phyloP scores from a whole-genome alignment of 2,113 vertebrate genomes.

The Turdus rufiventris region DNA sequence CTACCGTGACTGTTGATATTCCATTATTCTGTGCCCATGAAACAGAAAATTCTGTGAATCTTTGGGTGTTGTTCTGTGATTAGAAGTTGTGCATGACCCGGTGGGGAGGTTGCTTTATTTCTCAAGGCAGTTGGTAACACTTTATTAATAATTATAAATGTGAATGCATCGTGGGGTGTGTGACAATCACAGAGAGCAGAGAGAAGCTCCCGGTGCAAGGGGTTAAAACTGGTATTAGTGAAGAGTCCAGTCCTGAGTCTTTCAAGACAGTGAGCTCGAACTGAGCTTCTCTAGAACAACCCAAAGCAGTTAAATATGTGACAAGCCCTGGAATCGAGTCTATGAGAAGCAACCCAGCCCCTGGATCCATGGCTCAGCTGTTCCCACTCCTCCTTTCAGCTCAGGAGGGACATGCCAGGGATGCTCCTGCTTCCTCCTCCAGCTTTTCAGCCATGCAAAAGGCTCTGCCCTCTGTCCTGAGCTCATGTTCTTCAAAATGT shows the following conservation, averaged over 20 bases:
- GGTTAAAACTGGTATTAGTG: neutral
- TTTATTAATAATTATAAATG: neutral
- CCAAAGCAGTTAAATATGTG: neutral
- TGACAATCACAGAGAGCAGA: neutral
- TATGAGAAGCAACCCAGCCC: neutral
- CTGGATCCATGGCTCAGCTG: neutral
- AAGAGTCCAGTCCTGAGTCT: no score
- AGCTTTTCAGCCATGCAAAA: neutral
- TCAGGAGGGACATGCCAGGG: neutral
- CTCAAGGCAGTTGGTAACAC: neutral
- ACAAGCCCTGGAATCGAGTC: neutral
- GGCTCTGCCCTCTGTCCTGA: neutral
- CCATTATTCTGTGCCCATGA: neutral
- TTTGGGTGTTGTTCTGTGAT: neutral
- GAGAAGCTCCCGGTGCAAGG: neutral
- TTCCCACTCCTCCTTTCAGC: neutral
- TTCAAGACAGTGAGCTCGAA: neutral
- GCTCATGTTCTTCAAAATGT: neutral
- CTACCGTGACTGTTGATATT: neutral
- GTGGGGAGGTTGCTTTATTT: no score
- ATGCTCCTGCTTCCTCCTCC: neutral
- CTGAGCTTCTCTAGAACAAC: neutral
- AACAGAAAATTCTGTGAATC: neutral
- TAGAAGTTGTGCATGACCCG: neutral
- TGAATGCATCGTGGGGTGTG: accelerated